A percentile compares a stretch with the other conserved stretches of the same genome.
Evolutionary conservation across 2,797 vertebrate species (phyloP).

Genomic region (Phrynocephalus vlangalii): DNA sequence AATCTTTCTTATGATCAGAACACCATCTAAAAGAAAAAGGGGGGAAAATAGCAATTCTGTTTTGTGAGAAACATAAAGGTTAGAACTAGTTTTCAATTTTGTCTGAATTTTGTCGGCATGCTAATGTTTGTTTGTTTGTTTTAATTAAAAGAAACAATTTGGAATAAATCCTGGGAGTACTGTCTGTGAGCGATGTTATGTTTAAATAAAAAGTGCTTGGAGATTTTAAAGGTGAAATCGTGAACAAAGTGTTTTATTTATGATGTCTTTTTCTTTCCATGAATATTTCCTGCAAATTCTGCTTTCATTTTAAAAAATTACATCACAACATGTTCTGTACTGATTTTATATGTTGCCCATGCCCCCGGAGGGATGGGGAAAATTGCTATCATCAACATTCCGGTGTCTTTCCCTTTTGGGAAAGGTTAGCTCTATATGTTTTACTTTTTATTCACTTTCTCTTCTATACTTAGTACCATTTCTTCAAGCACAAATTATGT

Average conservation of each 20-base stretch:
- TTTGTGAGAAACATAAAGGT: too few relatives aligned
- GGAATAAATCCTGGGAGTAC: constrained; percentile 2
- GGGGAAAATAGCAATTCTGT: too few relatives aligned
- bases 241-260: not conserved
- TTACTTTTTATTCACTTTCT: too few relatives aligned
- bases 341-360: too few relatives aligned
- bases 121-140: too few relatives aligned
- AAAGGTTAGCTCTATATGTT: too few relatives aligned
- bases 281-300: not conserved
- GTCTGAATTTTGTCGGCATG: too few relatives aligned
- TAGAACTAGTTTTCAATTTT: too few relatives aligned
- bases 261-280: not conserved
- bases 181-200: not conserved
- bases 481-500: too few relatives aligned
- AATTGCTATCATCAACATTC: not conserved
- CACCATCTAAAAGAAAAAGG: not conserved
- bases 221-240: constrained; percentile 3
- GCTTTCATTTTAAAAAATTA: not conserved
- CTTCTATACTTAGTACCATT: too few relatives aligned
- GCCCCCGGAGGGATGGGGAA: not conserved
- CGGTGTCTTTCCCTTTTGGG: not conserved
- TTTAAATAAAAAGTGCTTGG: not conserved
- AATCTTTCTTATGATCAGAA: not conserved
- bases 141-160: not conserved
- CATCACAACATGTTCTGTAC: not conserved